These are phyloP conservation scores for Dicentrarchus labrax DNA, from an alignment of 2,113 vertebrate species.

Conservation along the genomic window DNA sequence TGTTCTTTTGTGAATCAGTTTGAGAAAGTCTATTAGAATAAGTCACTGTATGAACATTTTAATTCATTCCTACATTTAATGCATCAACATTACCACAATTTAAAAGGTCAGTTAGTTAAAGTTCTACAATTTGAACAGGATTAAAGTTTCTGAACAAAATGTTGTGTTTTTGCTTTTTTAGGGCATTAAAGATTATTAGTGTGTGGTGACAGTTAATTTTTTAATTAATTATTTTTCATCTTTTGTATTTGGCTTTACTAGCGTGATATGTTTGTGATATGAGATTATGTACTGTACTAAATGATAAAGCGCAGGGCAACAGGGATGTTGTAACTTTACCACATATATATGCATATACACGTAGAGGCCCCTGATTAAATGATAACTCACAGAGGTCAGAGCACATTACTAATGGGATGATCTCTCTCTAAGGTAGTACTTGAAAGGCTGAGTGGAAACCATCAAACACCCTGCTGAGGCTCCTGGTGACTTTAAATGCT, in stretches of 20 bases:
- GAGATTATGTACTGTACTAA: not conserved
- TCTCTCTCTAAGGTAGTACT: constrained; percentile 36
- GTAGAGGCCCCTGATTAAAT: constrained; percentile 7
- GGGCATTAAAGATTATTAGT: not conserved
- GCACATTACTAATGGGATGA: constrained; percentile 33
- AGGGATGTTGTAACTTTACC: not conserved
- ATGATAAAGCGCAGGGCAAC: not conserved
- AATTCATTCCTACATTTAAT: not conserved
- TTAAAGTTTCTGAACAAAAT: not conserved
- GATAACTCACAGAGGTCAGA: constrained; percentile 38
- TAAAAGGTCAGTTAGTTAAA: not conserved
- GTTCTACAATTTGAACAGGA: not conserved
- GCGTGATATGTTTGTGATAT: not conserved
- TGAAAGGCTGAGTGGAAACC: constrained; percentile 38
- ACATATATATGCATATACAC: not conserved
- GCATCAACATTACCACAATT: not conserved
- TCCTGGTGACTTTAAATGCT: constrained; percentile 40
- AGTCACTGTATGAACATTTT: not conserved
- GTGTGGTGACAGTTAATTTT: not conserved
- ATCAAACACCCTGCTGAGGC: constrained; percentile 42
- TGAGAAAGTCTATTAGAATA: not conserved
- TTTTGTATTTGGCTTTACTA: not conserved
- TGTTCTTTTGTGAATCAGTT: not conserved
- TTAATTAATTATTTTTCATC: not conserved
- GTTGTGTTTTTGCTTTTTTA: not conserved